Evolutionary conservation across 2,888 invertebrate species (phyloP), one percentile per base, ranked within the genome.

Genomic region (Eledona agricola): DNA sequence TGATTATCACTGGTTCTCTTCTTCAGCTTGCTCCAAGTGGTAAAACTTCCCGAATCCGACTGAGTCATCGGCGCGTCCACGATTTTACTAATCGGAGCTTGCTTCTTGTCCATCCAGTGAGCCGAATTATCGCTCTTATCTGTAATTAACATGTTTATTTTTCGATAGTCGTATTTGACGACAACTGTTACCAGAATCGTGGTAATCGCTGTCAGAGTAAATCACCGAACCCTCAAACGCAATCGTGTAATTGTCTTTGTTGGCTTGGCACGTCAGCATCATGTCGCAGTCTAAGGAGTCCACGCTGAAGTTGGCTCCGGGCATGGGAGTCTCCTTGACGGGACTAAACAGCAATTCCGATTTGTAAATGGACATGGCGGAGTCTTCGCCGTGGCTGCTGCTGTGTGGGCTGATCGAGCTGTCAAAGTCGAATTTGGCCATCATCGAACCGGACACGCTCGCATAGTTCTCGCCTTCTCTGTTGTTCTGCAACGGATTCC

Each of bases 181-280:
- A n/a, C n/a, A n/a, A n/a, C n/a, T n/a, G n/a, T n/a, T 19, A 77
- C 76, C 75, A 46, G 72, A 74, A 57, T 78, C 79, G 59, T 78
- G 78, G 76, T 86, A 88, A 78, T 88, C 89, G 72, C 88, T 89
- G 73, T 89, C 92, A 42, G 91, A 90, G 76, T 89, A 90, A 80
- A 88, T 86, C 60, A 89, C 81, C 68, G 90, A 90, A 70, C 93
- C 94, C 79, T 94, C 93, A 70, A 95, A 95, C 62, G 94, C 94
- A 70, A 95, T 93, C 59, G 94, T 95, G 75, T 95, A 95, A 79
- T 95, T 95, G 77, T 93, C 90, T 80, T 94, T 93, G 76, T 93
- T 93, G 57, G 92, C 89, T 78, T 90, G 90, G 76, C 94, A 95
- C 57, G 93, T 94, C 61, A 93, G 83, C 76, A 94, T 87, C 72